Evolutionary conservation across 2,113 vertebrate genomes (phyloP).

Genomic region (Octodon degus): DNA sequence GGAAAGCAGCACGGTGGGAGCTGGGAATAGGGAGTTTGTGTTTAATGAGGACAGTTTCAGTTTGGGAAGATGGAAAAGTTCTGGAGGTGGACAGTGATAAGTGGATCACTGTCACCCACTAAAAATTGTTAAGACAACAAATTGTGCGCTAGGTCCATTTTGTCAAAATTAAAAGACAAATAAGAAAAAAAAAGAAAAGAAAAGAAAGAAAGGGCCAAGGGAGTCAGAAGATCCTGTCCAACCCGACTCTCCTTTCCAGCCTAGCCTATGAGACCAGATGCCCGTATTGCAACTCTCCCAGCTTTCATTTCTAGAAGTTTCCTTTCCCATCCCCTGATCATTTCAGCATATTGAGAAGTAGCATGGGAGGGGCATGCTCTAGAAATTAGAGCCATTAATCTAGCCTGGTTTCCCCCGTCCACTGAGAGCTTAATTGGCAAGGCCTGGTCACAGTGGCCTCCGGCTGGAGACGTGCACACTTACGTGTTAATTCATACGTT

Average conservation of each 20-base stretch:
- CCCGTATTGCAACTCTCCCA: slow-evolving; percentile 62
- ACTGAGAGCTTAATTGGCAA: slow-evolving; percentile 44
- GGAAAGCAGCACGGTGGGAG: background rate
- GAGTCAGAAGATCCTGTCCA: slow-evolving; percentile 47
- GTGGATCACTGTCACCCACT: rapidly evolving
- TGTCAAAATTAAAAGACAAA: background rate
- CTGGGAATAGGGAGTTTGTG: rapidly evolving
- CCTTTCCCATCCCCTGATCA: slow-evolving; percentile 21
- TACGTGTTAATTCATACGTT: slow-evolving; percentile 96
- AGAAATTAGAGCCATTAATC: slow-evolving; percentile 58
- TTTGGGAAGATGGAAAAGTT: background rate
- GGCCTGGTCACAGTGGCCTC: slow-evolving; percentile 58
- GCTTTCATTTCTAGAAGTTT: slow-evolving; percentile 75
- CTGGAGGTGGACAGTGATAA: background rate
- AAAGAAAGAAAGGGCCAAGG: background rate
- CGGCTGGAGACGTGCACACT: slow-evolving; percentile 84
- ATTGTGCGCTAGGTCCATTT: background rate
- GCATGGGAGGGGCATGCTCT: background rate
- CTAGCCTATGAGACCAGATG: slow-evolving; percentile 51
- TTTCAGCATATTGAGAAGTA: slow-evolving; percentile 25
- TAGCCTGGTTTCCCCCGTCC: slow-evolving; percentile 68
- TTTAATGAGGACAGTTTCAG: too few relatives aligned
- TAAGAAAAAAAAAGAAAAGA: background rate
- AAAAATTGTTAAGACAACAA: background rate
- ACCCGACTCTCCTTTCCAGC: slow-evolving; percentile 68